Evolutionary conservation across 2,888 invertebrate species (phyloP), one percentile per base, ranked within the genome.

Genomic region (Muschampia plurimacula): DNA sequence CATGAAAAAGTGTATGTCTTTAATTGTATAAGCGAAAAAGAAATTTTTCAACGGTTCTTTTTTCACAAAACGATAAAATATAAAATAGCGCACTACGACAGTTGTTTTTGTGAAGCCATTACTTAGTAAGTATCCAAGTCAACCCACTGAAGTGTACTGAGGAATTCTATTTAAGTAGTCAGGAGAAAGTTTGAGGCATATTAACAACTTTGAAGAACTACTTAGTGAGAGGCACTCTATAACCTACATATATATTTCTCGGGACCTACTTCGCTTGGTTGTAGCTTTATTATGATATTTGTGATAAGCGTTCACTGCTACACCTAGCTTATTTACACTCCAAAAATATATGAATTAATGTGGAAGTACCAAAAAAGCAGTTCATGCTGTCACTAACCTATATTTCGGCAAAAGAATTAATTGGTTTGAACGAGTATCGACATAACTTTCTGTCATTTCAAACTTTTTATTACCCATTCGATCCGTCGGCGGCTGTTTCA

Each of bases 81-180:
- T 9, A 60, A n/a, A 60, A 60, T n/a, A 13, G 60, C 8, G 36
- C 22, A n/a, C 32, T n/a, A 6, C 60, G 36, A 60, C 39, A 60
- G 32, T 60, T 60, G 55, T 32, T 60, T 60, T 74, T 74, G 76
- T 74, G 69, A 74, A 74, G 68, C 74, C 78, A 79, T 76, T 76
- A 75, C 77, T 2, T 22, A 55, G 9, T 77, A 79, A 77, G 75
- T 78, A 78, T 74, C 74, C 70, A 79, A 76, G 75, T 81, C 74
- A 75, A 76, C 75, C 77, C 79, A 79, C 71, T 77, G 74, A 75
- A 81, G 80, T 83, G 80, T 79, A 76, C 74, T 77, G 77, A 80
- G 85, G 83, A 87, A 87, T 89, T 89, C 85, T 86, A 88, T 89
- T 87, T 86, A 88, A 88, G 83, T 85, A 80, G 79, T 80, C 81